These are phyloP conservation scores for Pardosa pseudoannulata DNA, from an alignment of 2,888 invertebrate species.

Conservation along the genomic window DNA sequence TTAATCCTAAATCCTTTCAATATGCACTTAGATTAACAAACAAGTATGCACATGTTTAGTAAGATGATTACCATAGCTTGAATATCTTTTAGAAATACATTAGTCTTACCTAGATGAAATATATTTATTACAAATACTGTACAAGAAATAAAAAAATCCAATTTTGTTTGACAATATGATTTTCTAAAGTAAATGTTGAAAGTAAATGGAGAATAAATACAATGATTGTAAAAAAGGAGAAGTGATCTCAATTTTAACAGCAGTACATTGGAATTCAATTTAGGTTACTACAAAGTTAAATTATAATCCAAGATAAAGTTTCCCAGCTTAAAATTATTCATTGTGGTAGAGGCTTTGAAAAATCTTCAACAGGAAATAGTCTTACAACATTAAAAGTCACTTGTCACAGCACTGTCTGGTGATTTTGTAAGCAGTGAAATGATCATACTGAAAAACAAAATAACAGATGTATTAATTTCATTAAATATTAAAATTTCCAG, in stretches of 20 bases:
- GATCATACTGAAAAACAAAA: constrained; percentile 63
- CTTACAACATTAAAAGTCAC: constrained; percentile 40
- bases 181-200: neutral
- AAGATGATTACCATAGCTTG: too few relatives aligned
- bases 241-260: neutral
- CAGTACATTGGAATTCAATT: neutral
- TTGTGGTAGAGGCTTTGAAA: too few relatives aligned
- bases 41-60: too few relatives aligned
- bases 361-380: neutral
- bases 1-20: too few relatives aligned
- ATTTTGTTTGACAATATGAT: neutral
- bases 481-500: too few relatives aligned
- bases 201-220: constrained; percentile 20
- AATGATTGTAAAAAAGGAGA: neutral
- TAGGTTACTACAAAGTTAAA: neutral
- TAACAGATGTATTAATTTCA: too few relatives aligned
- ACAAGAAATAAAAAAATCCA: constrained; percentile 8
- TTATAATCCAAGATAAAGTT: neutral
- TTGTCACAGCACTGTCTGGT: constrained; percentile 23
- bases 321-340: neutral
- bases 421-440: constrained; percentile 68
- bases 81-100: too few relatives aligned
- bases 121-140: constrained; percentile 17
- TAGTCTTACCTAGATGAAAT: neutral
- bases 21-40: too few relatives aligned